phyloP scores from a whole-genome alignment of 2,888 invertebrate genomes.

The Onthophagus sagittarius region DNA sequence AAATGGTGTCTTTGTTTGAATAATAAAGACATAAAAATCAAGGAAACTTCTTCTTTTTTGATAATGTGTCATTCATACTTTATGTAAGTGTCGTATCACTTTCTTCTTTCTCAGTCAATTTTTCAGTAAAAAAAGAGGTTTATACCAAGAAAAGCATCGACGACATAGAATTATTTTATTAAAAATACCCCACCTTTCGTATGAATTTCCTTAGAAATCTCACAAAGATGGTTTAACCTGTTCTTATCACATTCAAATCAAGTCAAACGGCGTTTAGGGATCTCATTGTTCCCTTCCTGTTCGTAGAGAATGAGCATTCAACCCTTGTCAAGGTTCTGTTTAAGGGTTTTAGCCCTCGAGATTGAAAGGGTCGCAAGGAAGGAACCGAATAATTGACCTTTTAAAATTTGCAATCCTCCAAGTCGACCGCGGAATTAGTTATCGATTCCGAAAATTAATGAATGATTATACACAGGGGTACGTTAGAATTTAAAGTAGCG shows the following conservation, averaged over 20 bases:
- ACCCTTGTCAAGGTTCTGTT: background rate
- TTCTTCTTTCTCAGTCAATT: no score
- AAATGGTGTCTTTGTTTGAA: no score
- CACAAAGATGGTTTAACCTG: background rate
- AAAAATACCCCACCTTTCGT: no score
- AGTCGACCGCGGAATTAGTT: background rate
- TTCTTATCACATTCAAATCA: background rate
- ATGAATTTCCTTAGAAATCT: background rate
- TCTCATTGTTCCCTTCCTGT: background rate
- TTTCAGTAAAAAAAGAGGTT: no score
- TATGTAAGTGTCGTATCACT: no score
- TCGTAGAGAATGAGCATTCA: background rate
- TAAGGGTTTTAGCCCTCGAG: background rate
- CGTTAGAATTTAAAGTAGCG: no score
- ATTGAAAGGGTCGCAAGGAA: background rate
- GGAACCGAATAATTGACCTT: background rate
- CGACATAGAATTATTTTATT: no score
- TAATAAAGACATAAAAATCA: no score
- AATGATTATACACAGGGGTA: no score
- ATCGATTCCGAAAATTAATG: background rate
- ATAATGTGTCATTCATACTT: no score
- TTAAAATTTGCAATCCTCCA: background rate
- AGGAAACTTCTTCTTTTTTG: no score
- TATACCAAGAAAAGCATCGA: no score
- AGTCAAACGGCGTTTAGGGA: background rate